phyloP scores from a whole-genome alignment of 2,888 invertebrate genomes.

The Mimumesa dahlbomi region DNA sequence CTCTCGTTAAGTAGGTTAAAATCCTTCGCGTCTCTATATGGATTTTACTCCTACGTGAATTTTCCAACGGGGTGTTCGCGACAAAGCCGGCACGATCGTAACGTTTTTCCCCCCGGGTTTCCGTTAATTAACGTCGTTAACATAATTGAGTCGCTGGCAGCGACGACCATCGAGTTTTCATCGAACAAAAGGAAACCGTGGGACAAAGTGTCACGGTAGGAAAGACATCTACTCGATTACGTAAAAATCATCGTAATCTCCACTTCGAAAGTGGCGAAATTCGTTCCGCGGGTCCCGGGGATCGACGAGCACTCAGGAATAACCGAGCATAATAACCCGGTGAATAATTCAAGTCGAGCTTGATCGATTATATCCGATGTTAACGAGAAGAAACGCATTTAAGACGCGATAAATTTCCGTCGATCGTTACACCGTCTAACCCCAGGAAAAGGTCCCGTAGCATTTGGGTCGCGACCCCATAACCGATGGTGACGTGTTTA shows the following conservation, averaged over 20 bases:
- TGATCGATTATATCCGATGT: too few species aligned
- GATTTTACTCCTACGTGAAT: conserved; percentile 54
- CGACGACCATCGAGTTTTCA: conserved; percentile 15
- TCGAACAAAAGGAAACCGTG: conserved; percentile 20
- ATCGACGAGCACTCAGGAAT: too few species aligned
- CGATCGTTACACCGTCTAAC: conserved; percentile 33
- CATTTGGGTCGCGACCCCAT: conserved; percentile 64
- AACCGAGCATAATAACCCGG: too few species aligned
- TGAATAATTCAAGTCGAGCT: too few species aligned
- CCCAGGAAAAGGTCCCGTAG: conserved; percentile 33
- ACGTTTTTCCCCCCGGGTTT: conserved; percentile 11
- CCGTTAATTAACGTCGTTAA: conserved; percentile 34
- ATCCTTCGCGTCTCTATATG: conserved; percentile 50
- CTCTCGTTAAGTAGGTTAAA: conserved; percentile 63
- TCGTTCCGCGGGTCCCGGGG: too few species aligned
- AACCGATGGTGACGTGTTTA: conserved; percentile 34
- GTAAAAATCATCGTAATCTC: conserved; percentile 40
- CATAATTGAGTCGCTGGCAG: conserved; percentile 25
- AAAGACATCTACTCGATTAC: conserved; percentile 24
- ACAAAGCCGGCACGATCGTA: not conserved
- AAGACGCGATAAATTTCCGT: conserved; percentile 29
- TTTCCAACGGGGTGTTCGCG: conserved; percentile 9
- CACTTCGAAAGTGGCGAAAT: too few species aligned
- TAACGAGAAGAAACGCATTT: too few species aligned
- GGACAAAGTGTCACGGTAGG: conserved; percentile 15